These are phyloP conservation scores for Lagopus muta DNA, from an alignment of 2,113 vertebrate species.

Conservation along the genomic window DNA sequence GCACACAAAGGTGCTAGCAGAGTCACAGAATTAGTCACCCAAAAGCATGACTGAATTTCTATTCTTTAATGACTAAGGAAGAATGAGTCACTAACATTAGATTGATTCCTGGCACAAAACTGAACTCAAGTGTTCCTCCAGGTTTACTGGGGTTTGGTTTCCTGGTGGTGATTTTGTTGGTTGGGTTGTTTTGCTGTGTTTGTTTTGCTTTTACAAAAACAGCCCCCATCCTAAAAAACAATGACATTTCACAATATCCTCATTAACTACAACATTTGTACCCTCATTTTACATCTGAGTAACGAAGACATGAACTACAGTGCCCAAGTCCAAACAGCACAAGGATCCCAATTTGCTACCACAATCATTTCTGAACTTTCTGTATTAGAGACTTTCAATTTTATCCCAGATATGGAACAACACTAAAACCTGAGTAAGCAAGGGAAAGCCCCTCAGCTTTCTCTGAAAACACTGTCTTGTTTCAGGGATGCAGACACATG, in stretches of 20 bases:
- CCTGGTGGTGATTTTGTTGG: neutral
- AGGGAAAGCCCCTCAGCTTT: neutral
- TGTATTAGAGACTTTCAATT: neutral
- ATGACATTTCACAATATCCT: neutral
- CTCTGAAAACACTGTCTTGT: neutral
- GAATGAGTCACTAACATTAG: neutral
- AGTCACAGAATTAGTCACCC: slow-evolving; percentile 37
- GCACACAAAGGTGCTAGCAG: neutral
- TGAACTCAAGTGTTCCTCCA: neutral
- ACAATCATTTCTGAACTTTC: neutral
- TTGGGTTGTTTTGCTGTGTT: neutral
- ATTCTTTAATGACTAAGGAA: neutral
- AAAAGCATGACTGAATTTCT: slow-evolving; percentile 18
- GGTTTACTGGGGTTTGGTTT: neutral
- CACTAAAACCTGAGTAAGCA: neutral
- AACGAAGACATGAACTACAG: neutral
- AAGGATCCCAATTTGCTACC: neutral
- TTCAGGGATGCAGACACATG: neutral
- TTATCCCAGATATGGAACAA: neutral
- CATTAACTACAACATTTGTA: neutral
- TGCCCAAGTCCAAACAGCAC: neutral
- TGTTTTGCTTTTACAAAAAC: neutral
- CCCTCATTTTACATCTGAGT: neutral
- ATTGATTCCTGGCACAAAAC: neutral
- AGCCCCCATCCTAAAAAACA: neutral